A percentile compares a stretch with the other conserved stretches of the same genome.
Conservation (phyloP, 2,888 invertebrate species). For the Marronus borbonicus region DNA sequence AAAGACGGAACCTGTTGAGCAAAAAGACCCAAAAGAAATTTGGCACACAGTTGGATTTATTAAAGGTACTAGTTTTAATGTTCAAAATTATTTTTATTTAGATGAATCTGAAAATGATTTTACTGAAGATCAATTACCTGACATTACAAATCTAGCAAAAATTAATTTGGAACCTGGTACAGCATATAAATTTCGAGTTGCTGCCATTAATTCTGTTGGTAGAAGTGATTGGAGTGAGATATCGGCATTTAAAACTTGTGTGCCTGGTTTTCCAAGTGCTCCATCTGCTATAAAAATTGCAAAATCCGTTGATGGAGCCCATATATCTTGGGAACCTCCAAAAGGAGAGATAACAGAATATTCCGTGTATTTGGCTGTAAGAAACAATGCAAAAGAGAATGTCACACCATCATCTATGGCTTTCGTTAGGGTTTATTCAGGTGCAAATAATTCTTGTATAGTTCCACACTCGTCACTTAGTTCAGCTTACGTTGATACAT, state of each 20-base stretch:
- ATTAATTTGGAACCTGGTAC: slow-evolving; percentile 78
- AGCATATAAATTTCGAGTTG: slow-evolving; percentile 95
- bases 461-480: slow-evolving; percentile 88
- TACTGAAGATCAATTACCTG: slow-evolving; percentile 82
- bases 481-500: slow-evolving; percentile 96
- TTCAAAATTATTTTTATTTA: slow-evolving; percentile 79
- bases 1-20: slow-evolving; percentile 41
- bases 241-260: slow-evolving; percentile 95
- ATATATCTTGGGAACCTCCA: slow-evolving; percentile 98
- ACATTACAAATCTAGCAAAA: slow-evolving; percentile 78
- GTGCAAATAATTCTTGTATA: slow-evolving; percentile 91
- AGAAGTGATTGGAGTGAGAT: slow-evolving; percentile 93
- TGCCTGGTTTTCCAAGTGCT: slow-evolving; percentile 97
- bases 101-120: slow-evolving; percentile 77
- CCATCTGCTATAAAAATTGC: slow-evolving; percentile 99
- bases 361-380: slow-evolving; percentile 95
- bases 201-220: slow-evolving; percentile 95
- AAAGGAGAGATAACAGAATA: slow-evolving; percentile 94
- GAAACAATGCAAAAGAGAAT: slow-evolving; percentile 64
- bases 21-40: slow-evolving; percentile 74
- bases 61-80: slow-evolving; percentile 86
- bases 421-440: slow-evolving; percentile 96
- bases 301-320: slow-evolving; percentile 94
- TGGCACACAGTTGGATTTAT: slow-evolving; percentile 97
- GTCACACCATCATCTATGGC: slow-evolving; percentile 81